Base-by-base conservation (phyloP, 2,113 vertebrate genomes). In the Pseudopodoces humilis region DNA sequence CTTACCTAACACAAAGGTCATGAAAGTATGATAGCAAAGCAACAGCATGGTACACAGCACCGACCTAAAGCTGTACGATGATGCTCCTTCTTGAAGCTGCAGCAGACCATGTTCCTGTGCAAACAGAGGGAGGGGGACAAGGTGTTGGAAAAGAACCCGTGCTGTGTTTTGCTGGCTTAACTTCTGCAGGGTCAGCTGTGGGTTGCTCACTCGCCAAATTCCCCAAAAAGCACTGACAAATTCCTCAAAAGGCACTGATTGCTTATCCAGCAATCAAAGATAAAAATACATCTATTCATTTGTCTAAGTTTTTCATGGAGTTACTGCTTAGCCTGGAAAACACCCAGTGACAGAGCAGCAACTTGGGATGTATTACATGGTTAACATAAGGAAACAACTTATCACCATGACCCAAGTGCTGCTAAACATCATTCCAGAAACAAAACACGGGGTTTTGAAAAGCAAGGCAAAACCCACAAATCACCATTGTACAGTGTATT, bases 11-110 rank as follows among this genome's bases (percentile, higher is more conserved):
- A 99, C 99, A 93, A 99, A 99, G 95, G 98, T 99, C 98, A 99
- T 99, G 98, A 99, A 99, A 59, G 99, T 99, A 97, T 99, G 99
- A 97, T 99, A 99, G 97, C 99, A 99, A 69, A 99, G 98, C 91
- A 99, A 98, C 92, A 99, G 97, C 98, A 99, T 98, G 97, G 98
- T 99, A 82, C 99, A 99, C 78, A 99, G 98, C 95, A 99, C 99
- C 12, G 99, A 99, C 31, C 99, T 98, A 97, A 99, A 99, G 44
- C 98, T 99, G 97, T 97, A 98, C 37, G 98, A 98, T 2, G 97
- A 94, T 0, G 98, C 98, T 28, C 99, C 99, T 70, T 99, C 99
- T 97, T 98, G 98, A 92, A 99, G 98, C 98, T 99, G 99, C 97
- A 98, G 97, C 95, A 99, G 98, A 86, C 99, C 99, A 62, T 98